Base-by-base conservation (phyloP, 1,140 invertebrate genomes). In the Philotrypesis tridentata region DNA sequence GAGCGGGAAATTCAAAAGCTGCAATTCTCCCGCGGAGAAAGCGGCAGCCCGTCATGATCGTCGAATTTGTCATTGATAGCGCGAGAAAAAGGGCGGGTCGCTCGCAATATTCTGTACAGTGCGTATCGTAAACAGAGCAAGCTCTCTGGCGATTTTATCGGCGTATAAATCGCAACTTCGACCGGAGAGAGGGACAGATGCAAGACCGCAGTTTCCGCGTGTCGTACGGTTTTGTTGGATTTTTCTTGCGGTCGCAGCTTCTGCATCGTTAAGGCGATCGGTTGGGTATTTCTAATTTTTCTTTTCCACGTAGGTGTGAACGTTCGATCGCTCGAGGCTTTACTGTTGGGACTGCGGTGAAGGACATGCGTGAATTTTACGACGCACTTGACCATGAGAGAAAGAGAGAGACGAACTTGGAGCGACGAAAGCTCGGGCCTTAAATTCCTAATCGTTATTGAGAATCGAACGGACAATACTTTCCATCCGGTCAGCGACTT, bases 21-120 rank as follows among this genome's bases (percentile, higher is more conserved):
- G 17, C 48, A n/a, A n/a, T 55, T 55, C 48, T n/a, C 21, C 48
- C 48, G 21, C 1, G 33, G 55, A 70, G 70, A 40, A 63, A 37
- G 48, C 21, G 21, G 48, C 6, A 23, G 67, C 40, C 11, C 29
- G 73, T 76, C 65, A 70, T 70, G 76, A 82, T 82, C 43, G 63
- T 76, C 48, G 48, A 71, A 82, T 76, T 82, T 76, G 72, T 82
- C 73, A 82, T 71, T 40, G 63, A 71, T 75, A 68, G 12, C 40
- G 63, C n/a, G 17, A 55, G n/a, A 60, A 67, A 68, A n/a, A 6
- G 17, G 25, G 5, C 8, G 7, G 12, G 9, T 8, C 14, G 5
- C 25, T 61, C 27, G 40, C 29, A 68, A 81, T 55, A 23, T 40
- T 25, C 5, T 65, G 25, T 65, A 29, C 55, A 60, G n/a, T 12